Evolutionary conservation across 2,797 vertebrate genomes (phyloP).

Genomic region (Alca torda): DNA sequence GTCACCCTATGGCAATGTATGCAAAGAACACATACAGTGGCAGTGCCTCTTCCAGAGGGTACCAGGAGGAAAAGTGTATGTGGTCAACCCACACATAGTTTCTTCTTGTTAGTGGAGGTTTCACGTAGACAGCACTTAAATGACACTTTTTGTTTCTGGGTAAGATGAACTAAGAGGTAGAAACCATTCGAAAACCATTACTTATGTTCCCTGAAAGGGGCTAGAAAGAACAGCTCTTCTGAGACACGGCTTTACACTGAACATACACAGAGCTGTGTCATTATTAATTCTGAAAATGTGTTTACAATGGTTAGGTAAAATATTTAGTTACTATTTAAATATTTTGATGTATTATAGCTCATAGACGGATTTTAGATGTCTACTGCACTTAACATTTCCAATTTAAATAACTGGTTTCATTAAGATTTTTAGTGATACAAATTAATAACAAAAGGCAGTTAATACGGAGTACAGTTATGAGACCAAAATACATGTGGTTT

Average conservation of each 20-base stretch:
- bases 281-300: not conserved
- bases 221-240: not conserved
- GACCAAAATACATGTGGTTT: slow-evolving; percentile 39
- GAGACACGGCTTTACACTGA: not conserved
- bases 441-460: slow-evolving; percentile 32
- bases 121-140: not conserved
- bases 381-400: slow-evolving; percentile 17
- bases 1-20: not conserved
- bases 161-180: not conserved
- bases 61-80: not conserved
- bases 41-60: not conserved
- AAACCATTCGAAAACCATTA: not conserved
- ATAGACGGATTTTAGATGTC: not conserved
- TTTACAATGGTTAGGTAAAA: slow-evolving; percentile 21
- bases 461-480: not conserved
- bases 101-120: not conserved
- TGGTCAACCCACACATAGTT: not conserved
- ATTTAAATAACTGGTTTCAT: slow-evolving; percentile 25
- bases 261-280: not conserved
- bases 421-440: slow-evolving; percentile 34
- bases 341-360: not conserved
- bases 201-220: not conserved
- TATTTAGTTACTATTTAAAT: slow-evolving; percentile 39
- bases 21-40: not conserved
- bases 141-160: not conserved